Evolutionary conservation across 2,113 vertebrate species (phyloP).

Genomic region (Oxyura jamaicensis): DNA sequence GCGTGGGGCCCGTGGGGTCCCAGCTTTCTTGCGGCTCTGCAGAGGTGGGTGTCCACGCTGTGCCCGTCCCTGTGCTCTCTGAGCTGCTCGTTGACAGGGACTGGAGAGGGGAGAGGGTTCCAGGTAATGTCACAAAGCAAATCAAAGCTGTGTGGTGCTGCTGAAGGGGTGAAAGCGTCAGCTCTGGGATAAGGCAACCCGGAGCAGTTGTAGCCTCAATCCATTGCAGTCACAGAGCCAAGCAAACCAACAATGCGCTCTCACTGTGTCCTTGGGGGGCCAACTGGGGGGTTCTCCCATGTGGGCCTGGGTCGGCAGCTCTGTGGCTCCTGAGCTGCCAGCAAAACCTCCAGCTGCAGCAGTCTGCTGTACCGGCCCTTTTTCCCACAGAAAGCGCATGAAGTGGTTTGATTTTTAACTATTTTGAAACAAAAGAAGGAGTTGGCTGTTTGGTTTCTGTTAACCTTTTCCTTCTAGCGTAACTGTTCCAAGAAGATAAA

Average conservation of each 20-base stretch:
- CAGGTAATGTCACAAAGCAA: background rate
- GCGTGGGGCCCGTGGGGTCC: background rate
- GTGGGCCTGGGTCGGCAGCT: background rate
- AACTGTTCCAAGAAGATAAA: background rate
- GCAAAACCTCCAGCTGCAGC: background rate
- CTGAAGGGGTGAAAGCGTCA: background rate
- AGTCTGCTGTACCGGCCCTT: background rate
- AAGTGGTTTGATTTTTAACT: slow-evolving; percentile 56
- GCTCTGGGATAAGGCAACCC: background rate
- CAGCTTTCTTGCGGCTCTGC: background rate
- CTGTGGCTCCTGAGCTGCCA: background rate
- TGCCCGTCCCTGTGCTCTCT: background rate
- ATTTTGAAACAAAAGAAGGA: slow-evolving; percentile 18
- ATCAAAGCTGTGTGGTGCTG: background rate
- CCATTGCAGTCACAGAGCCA: accelerated
- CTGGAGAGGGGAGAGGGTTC: background rate
- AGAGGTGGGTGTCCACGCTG: background rate
- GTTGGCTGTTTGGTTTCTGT: slow-evolving; percentile 8
- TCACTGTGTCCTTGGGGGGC: background rate
- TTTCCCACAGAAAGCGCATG: background rate
- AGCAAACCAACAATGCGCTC: background rate
- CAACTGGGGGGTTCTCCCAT: background rate
- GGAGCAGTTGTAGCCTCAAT: background rate
- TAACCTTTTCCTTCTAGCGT: background rate
- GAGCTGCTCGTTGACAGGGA: background rate